Evolutionary conservation across 2,888 invertebrate species (phyloP).

Genomic region (Liodrosophila aerea): DNA sequence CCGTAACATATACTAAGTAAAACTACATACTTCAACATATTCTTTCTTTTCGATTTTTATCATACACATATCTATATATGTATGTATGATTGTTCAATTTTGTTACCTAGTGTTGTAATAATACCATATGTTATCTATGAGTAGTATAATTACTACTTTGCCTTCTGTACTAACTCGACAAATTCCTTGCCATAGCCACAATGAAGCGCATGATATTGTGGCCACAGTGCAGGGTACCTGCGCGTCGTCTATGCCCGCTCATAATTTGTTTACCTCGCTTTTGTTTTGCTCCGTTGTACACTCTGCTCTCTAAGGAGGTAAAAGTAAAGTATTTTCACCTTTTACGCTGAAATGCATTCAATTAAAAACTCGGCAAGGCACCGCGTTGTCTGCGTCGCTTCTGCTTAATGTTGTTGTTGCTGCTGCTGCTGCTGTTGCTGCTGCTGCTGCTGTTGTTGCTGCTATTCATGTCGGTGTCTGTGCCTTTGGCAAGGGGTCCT

Average conservation of each 20-base stretch:
- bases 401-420: background rate
- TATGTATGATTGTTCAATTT: too few relatives aligned
- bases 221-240: constrained; percentile 15
- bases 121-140: too few relatives aligned
- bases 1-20: too few relatives aligned
- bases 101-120: too few relatives aligned
- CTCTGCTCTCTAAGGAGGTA: constrained; percentile 31
- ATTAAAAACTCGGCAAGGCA: constrained; percentile 69
- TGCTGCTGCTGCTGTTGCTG: background rate
- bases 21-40: too few relatives aligned
- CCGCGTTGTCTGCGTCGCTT: constrained; percentile 36
- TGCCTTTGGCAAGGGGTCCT: constrained; percentile 28
- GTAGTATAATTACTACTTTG: too few relatives aligned
- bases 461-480: constrained; percentile 5
- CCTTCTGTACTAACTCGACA: too few relatives aligned
- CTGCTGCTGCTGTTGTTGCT: background rate
- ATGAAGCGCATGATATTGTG: too few relatives aligned
- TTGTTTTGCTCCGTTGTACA: constrained; percentile 12
- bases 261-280: background rate
- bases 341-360: constrained; percentile 72
- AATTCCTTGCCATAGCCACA: too few relatives aligned
- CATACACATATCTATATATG: too few relatives aligned
- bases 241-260: constrained; percentile 6
- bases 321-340: constrained; percentile 67
- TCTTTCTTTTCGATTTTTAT: too few relatives aligned